Base-by-base conservation (phyloP, 2,888 invertebrate species). In the Cybosia mesomella region DNA sequence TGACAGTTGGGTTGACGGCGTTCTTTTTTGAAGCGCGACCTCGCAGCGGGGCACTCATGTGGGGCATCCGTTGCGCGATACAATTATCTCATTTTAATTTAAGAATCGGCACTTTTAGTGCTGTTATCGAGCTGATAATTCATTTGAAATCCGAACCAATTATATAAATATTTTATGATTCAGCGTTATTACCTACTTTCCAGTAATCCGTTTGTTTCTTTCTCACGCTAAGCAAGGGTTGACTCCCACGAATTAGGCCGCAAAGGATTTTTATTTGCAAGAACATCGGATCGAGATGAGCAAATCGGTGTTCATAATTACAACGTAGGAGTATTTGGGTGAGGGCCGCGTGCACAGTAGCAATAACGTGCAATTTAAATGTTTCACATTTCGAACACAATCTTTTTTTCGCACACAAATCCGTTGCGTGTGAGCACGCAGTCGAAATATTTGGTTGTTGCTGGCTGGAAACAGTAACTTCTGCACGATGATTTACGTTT, bases 351-450 rank as follows among this genome's bases (percentile, higher is more conserved):
- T 91, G 93, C 94, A 94, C 95, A 89, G 95, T 95, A 95, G 95
- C 95, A 90, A 89, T 90, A 92, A 92, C 92, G 89, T 92, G 90
- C 91, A 94, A 95, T 95, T 94, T 95, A 95, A 95, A 95, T 95
- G 92, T 91, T 95, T 94, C 91, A 88, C 91, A 95, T 95, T 92
- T 93, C 91, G 88, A 92, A 91, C 86, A 80, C 85, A 83, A 72
- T 72, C 68, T 72, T 78, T 82, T 79, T 76, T 75, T 70, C 66
- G 24, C 71, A 73, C 74, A 59, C 73, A 74, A 72, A 72, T 73
- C 66, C 39, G 61, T 82, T 81, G 83, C 83, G 80, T 83, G 83
- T 75, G 73, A 76, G 83, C 77, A 83, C 78, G 81, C 82, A 75
- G 75, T 22, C 66, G 73, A 77, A 79, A 79, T 81, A 82, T 82